A percentile compares a stretch with the other conserved stretches of the same genome.
Evolutionary conservation across 2,113 vertebrate species (phyloP).

Genomic region (Ardeotis arabs): DNA sequence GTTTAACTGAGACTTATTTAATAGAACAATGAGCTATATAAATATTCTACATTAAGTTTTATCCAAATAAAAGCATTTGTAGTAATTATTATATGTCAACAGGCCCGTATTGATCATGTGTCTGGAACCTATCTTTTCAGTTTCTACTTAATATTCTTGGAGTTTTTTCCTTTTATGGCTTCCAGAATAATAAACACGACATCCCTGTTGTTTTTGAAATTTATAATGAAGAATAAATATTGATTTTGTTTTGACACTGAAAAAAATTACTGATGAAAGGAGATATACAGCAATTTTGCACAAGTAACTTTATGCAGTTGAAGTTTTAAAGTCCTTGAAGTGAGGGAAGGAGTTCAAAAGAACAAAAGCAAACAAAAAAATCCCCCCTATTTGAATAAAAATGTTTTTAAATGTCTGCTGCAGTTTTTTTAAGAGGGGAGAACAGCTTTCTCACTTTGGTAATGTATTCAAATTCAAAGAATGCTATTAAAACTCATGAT

Average conservation of each 20-base stretch:
- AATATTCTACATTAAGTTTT: background rate
- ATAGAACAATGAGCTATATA: background rate
- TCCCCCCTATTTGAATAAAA: background rate
- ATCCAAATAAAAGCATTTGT: background rate
- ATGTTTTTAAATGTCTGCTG: background rate
- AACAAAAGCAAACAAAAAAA: background rate
- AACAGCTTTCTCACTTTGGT: background rate
- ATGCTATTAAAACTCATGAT: background rate
- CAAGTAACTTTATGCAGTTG: background rate
- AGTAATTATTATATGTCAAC: background rate
- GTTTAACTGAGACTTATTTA: background rate
- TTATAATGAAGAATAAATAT: slow-evolving; percentile 17
- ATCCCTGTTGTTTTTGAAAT: slow-evolving; percentile 3
- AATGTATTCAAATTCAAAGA: slow-evolving; percentile 7
- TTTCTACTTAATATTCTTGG: slow-evolving; percentile 14
- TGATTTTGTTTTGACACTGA: slow-evolving; percentile 15
- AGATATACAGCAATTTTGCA: slow-evolving; percentile 20
- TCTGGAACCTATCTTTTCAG: background rate
- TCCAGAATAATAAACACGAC: background rate
- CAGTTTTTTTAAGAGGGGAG: background rate
- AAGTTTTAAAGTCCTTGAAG: background rate
- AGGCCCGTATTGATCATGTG: background rate
- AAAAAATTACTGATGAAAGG: slow-evolving; percentile 32
- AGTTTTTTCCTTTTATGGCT: slow-evolving; percentile 16
- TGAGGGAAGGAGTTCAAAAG: slow-evolving; percentile 16